Evolutionary conservation across 2,888 invertebrate species (phyloP).

Genomic region (Ectropis crepuscularia): DNA sequence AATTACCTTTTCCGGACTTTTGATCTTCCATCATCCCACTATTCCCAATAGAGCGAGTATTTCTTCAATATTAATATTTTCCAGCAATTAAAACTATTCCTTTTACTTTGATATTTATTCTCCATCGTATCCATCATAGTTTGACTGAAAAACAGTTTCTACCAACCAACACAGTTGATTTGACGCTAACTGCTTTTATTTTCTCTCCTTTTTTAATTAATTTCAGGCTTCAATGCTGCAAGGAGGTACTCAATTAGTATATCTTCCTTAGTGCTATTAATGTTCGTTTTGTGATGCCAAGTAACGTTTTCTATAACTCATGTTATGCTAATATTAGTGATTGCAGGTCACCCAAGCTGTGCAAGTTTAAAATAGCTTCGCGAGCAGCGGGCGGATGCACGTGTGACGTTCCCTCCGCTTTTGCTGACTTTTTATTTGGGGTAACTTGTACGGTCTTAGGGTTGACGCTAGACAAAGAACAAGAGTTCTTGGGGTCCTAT

Average conservation of each 20-base stretch:
- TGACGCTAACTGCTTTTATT: too few relatives aligned
- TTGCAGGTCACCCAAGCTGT: slow-evolving; percentile 42
- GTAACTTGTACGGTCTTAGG: slow-evolving; percentile 49
- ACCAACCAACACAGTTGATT: neutral
- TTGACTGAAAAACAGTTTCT: neutral
- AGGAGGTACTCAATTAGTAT: neutral
- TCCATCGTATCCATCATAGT: too few relatives aligned
- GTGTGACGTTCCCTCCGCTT: slow-evolving; percentile 68
- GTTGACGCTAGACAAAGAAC: slow-evolving; percentile 29
- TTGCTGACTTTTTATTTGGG: slow-evolving; percentile 71
- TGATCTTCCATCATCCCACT: too few relatives aligned
- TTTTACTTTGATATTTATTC: too few relatives aligned
- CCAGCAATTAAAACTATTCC: too few relatives aligned
- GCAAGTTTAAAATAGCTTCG: slow-evolving; percentile 73
- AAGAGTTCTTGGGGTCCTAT: neutral
- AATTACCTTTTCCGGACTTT: too few relatives aligned
- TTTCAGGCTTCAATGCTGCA: too few relatives aligned
- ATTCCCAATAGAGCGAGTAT: too few relatives aligned
- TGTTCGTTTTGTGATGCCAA: neutral
- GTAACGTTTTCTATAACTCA: slow-evolving; percentile 5
- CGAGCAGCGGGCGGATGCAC: slow-evolving; percentile 80
- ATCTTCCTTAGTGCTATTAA: neutral
- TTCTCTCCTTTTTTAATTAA: too few relatives aligned
- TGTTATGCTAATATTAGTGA: slow-evolving; percentile 25
- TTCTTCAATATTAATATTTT: too few relatives aligned